Percentiles rank a stretch among this genome's conserved stretches.
Conservation (phyloP, 2,113 vertebrate genomes). For the Phycodurus eques region DNA sequence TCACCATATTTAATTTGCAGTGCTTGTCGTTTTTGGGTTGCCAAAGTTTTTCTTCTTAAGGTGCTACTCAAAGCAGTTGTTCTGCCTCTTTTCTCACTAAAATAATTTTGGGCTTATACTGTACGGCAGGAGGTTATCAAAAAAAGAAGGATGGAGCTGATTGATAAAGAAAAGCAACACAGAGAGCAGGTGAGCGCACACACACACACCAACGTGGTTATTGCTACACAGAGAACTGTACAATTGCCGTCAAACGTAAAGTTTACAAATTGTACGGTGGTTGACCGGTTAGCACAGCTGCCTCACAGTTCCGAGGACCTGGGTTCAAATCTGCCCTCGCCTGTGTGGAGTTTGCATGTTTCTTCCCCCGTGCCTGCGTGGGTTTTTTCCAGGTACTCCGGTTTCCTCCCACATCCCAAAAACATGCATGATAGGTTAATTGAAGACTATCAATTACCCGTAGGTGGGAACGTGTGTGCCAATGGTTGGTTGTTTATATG, state of each 20-base stretch:
- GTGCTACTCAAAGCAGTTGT: constrained; percentile 26
- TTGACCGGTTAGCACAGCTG: no score
- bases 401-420: no score
- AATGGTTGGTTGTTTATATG: no score
- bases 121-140: constrained; percentile 79
- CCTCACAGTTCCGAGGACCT: no score
- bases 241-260: neutral
- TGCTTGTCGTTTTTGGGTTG: constrained; percentile 20
- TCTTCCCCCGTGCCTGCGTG: no score
- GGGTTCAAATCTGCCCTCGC: no score
- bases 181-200: constrained; percentile 81
- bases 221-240: neutral
- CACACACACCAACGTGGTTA: neutral
- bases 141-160: constrained; percentile 82
- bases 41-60: constrained; percentile 38
- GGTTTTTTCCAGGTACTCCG: no score
- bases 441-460: no score
- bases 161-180: constrained; percentile 85
- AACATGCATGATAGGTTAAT: no score
- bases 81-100: constrained; percentile 12
- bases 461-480: no score
- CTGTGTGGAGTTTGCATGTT: no score
- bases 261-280: neutral
- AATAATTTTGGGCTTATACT: constrained; percentile 15
- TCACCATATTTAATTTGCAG: neutral